Percentiles rank a stretch among this genome's conserved stretches.
Evolutionary conservation across 1,140 invertebrate species (phyloP).

Genomic region (Contarinia nasturtii): DNA sequence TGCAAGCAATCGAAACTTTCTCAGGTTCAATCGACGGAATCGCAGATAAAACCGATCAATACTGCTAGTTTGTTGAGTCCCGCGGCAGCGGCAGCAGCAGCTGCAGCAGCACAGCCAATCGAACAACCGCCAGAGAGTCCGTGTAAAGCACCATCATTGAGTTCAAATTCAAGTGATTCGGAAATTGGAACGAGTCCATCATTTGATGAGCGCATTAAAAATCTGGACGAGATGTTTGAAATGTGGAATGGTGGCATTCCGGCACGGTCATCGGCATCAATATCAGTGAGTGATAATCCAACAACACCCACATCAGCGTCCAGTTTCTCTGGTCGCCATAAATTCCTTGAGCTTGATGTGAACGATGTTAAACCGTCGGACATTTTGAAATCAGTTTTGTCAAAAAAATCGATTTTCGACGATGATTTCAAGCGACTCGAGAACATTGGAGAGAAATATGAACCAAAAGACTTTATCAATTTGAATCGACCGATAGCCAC

Average conservation of each 20-base stretch:
- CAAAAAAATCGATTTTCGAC: constrained; percentile 85
- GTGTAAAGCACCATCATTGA: constrained; percentile 29
- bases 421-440: constrained; percentile 86
- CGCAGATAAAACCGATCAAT: too few relatives aligned
- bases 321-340: constrained; percentile 35
- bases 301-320: constrained; percentile 34
- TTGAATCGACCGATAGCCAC: constrained; percentile 6
- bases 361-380: constrained; percentile 76
- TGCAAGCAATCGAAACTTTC: constrained; percentile 1
- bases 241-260: constrained; percentile 61
- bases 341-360: constrained; percentile 50
- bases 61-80: neutral
- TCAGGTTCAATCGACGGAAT: too few relatives aligned
- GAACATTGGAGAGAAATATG: constrained; percentile 72
- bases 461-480: constrained; percentile 28
- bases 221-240: constrained; percentile 82
- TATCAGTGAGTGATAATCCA: constrained; percentile 26
- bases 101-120: constrained; percentile 1
- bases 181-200: constrained; percentile 35
- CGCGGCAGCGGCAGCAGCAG: neutral
- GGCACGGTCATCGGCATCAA: constrained; percentile 24
- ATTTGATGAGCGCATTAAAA: constrained; percentile 70
- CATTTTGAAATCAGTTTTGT: constrained; percentile 78
- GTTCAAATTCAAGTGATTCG: constrained; percentile 36
- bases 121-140: constrained; percentile 28